Evolutionary conservation across 2,113 vertebrate species (phyloP), one percentile per base, ranked within the genome.

Genomic region (Sylvia atricapilla): DNA sequence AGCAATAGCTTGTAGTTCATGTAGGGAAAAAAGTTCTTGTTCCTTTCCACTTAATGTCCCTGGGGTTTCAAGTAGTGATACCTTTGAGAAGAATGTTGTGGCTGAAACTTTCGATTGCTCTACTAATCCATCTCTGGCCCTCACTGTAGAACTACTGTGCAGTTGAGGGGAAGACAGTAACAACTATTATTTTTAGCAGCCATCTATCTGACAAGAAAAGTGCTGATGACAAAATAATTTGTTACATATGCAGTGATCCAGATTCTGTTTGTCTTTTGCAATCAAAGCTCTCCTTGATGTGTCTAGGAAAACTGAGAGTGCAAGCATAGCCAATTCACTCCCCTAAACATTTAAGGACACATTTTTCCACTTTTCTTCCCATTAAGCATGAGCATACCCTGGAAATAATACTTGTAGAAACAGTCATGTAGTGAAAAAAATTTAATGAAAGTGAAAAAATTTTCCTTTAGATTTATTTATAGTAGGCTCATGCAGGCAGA

Each of bases 191-290:
- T 93, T 95, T 95, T 93, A 95, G 80, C 69, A 79, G 80, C 47
- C 88, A 75, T 93, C 49, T 90, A 75, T 78, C 87, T 91, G 56
- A 91, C 76, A 87, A 91, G 83, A 64, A 70, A 95, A 89, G 55
- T 64, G 59, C 37, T 92, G 93, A 94, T 94, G 90, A 84, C 85
- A 93, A 81, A 95, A 89, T 96, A 92, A 93, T 93, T 78, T 92
- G 33, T 94, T 96, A 80, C 93, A 89, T 44, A 62, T 95, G 88
- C 72, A 53, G 37, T 58, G 73, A 41, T 84, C 52, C 83, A 84
- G 37, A 94, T 93, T 90, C 76, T 81, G 39, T 86, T 84, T 94
- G 87, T 80, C 79, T 95, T 92, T 94, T 92, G 60, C 83, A 95
- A 87, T 84, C 83, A 93, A 75, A 93, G 53, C n/a, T 81, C 73